Evolutionary conservation across 2,113 vertebrate species (phyloP), one percentile per base, ranked within the genome.

Genomic region (Neotoma lepida): DNA sequence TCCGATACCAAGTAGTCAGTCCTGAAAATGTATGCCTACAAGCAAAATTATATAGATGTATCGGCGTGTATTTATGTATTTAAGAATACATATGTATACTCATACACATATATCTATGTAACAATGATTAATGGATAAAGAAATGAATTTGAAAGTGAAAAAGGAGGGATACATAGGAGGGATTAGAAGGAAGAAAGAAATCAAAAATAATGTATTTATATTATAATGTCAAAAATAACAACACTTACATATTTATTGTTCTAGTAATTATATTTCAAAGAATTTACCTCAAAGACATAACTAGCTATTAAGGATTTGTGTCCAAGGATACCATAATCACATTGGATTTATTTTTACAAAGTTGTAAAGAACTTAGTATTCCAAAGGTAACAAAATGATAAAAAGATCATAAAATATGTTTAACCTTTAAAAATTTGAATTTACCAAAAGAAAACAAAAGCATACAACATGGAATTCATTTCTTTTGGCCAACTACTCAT

Each of bases 261-360:
- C 8, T 89, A 33, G 56, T 86, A 81, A 95, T 90, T 89, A 58
- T 70, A 89, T 91, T 91, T 81, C 74, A 71, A n/a, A 84, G 22
- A 91, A 46, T 87, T 91, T 73, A 89, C 24, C 12, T 74, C 86
- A 56, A 89, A 94, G 24, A 78, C 82, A 66, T 64, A 93, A 93
- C 94, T 30, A 89, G 73, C n/a, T 93, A 89, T 93, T 10, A 44
- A 15, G 93, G 35, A 71, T 86, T 96, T 93, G 90, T 44, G 28
- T 82, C 8, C 30, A 87, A 87, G 33, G 58, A 92, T 87, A 73
- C 15, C 24, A 89, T 68, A 93, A 74, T 64, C 64, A 35, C 12
- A 26, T 12, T 89, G 46, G 30, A 76, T 76, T 85, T 88, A 85
- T 26, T 95, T 1, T 85, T 88, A 56, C 20, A 80, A 94, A 77